These are phyloP conservation scores for Myripristis jacobus DNA, from an alignment of 2,797 vertebrate species.

Conservation along the genomic window DNA sequence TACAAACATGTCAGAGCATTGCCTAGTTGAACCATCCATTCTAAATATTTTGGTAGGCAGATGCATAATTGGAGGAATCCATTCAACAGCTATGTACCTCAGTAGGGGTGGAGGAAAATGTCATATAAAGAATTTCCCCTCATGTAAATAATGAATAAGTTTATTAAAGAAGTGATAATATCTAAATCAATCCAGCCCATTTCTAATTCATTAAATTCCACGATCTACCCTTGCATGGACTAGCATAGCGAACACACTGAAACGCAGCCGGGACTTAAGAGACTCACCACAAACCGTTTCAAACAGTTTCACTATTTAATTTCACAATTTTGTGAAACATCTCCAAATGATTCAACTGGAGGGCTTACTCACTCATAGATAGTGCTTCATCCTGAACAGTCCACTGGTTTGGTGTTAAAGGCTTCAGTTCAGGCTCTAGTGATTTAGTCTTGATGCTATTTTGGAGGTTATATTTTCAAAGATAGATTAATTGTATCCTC, in stretches of 20 bases:
- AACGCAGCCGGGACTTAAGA: no score
- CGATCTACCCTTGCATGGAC: no score
- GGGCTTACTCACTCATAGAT: slow-evolving; percentile 2
- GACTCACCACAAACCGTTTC: no score
- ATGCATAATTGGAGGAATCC: neutral
- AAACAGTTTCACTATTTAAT: no score
- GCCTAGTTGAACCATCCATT: neutral
- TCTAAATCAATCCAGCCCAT: slow-evolving; percentile 39
- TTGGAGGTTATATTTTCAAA: neutral
- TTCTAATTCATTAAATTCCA: slow-evolving; percentile 46
- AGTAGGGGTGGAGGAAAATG: slow-evolving; percentile 24
- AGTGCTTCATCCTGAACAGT: slow-evolving; percentile 11
- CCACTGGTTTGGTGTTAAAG: slow-evolving; percentile 16
- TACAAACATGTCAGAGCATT: neutral
- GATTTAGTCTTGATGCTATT: neutral
- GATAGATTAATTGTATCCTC: neutral
- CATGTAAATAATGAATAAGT: slow-evolving; percentile 25
- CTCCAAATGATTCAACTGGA: no score
- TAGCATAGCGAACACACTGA: no score
- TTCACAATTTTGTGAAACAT: no score
- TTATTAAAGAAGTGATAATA: slow-evolving; percentile 19
- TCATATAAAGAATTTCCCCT: slow-evolving; percentile 22
- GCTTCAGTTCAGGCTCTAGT: neutral
- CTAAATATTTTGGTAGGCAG: neutral
- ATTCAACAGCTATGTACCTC: slow-evolving; percentile 25